A percentile compares a stretch with the other conserved stretches of the same genome.
These are phyloP conservation scores for Unio pictorum DNA, from an alignment of 2,888 invertebrate genomes.

Conservation along the genomic window DNA sequence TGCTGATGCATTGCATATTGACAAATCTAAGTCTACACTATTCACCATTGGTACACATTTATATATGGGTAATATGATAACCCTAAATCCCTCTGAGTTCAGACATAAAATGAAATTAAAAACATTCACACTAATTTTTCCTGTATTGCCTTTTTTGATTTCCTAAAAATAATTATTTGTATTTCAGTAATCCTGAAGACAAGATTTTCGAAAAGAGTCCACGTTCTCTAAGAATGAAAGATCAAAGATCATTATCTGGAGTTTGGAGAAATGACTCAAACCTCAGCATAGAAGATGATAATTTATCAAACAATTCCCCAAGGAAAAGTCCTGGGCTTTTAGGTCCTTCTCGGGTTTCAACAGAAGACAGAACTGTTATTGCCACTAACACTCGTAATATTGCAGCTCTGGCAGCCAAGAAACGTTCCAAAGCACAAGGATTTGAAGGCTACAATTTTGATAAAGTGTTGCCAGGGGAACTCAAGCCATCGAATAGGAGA, in stretches of 20 bases:
- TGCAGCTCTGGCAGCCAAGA: conserved; percentile 65
- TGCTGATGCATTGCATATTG: too few species aligned
- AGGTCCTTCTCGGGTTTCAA: conserved; percentile 41
- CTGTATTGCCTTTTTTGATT: too few species aligned
- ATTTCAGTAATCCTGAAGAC: conserved; percentile 39
- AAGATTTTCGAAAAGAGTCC: conserved; percentile 61
- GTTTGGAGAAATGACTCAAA: conserved; percentile 43
- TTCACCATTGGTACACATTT: too few species aligned
- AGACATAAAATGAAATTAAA: too few species aligned
- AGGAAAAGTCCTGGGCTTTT: conserved; percentile 13
- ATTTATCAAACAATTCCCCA: conserved; percentile 7
- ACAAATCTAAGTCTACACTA: too few species aligned
- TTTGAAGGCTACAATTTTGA: conserved; percentile 39
- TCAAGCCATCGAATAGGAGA: conserved; percentile 22
- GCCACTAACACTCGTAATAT: conserved; percentile 65
- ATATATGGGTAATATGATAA: too few species aligned
- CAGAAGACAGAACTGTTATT: conserved; percentile 54
- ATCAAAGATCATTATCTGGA: conserved; percentile 29
- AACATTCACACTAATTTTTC: too few species aligned
- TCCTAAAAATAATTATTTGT: background rate
- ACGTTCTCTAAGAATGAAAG: conserved; percentile 43
- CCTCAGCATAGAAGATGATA: conserved; percentile 33
- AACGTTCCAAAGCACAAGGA: conserved; percentile 53
- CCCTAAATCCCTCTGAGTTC: too few species aligned
- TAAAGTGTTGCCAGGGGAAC: conserved; percentile 25